Evolutionary conservation across 1,140 invertebrate genomes (phyloP).

Genomic region (Holotrichia oblita): DNA sequence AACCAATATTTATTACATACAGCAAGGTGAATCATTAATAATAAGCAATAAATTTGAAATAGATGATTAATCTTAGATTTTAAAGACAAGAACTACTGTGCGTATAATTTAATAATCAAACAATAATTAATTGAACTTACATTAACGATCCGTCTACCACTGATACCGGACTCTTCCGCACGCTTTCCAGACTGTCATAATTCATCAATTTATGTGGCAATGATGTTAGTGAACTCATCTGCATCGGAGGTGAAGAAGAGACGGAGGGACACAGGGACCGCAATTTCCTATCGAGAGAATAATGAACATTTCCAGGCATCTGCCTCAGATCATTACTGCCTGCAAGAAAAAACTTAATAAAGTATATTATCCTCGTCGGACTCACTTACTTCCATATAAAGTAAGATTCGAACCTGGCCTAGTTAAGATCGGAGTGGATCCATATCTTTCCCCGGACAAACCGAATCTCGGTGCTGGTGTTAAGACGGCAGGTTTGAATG

Average conservation of each 20-base stretch:
- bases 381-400: conserved; percentile 71
- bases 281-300: conserved; percentile 63
- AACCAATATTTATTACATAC: too few relatives aligned
- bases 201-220: conserved; percentile 62
- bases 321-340: conserved; percentile 69
- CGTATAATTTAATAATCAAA: background rate
- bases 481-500: conserved; percentile 74
- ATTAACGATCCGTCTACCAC: conserved; percentile 55
- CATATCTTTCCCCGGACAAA: conserved; percentile 68
- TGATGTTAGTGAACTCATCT: conserved; percentile 66
- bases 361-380: conserved; percentile 14
- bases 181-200: conserved; percentile 63
- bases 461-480: conserved; percentile 63
- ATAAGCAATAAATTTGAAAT: background rate
- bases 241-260: conserved; percentile 64
- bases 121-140: conserved; percentile 47
- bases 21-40: too few relatives aligned
- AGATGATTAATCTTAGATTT: conserved; percentile 19
- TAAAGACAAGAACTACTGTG: background rate
- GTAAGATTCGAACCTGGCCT: conserved; percentile 70
- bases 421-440: conserved; percentile 71
- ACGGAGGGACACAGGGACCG: conserved; percentile 64
- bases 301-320: conserved; percentile 59
- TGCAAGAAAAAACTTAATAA: conserved; percentile 51
- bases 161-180: conserved; percentile 60